Base-by-base conservation (phyloP, 2,113 vertebrate genomes). In the Zosterops hypoxanthus region DNA sequence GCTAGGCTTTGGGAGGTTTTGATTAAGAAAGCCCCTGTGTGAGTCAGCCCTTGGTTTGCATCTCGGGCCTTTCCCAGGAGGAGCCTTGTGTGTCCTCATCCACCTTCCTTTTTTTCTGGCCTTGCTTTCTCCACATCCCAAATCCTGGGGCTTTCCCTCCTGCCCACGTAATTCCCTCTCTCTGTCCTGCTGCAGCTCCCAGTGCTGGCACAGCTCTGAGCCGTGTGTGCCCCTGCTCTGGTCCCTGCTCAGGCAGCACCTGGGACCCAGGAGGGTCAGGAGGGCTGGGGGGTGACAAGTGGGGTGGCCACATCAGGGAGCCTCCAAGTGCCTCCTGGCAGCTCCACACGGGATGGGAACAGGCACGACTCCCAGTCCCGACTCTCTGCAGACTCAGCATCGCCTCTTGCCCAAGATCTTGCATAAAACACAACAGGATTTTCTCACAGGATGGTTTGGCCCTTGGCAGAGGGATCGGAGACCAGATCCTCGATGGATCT, bases 401-500 rank as follows among this genome's bases (percentile, higher is more conserved):
- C 21, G 0, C 65, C 20, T 84, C 90, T 87, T 89, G 78, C 87
- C 94, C 90, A 91, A 94, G 82, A 65, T 8, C 44, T 89, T 87
- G 70, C 84, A 31, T 13, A 23, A 91, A 82, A 28, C 6, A 2
- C 22, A 11, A 0, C 7, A 5, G 12, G 49, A 68, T 28, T 76
- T 55, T 33, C 42, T 33, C 20, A 9, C 77, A 7, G 66, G 31
- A 18, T 13, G 5, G 8, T 17, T 53, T 33, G 42, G 50, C 44
- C 69, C 31, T 12, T 8, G 14, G 59, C 85, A 53, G 46, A n/a
- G 68, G 9, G 5, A 7, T 17, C 13, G 26, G 72, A 28, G 59
- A 2, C 15, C 5, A 1, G 24, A 4, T 70, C 64, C 60, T 19
- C 1, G 0, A 0, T 11, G 28, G 22, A 2, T 3, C 28, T 13